Evolutionary conservation across 2,888 invertebrate genomes (phyloP).

Genomic region (Halictus ligatus): DNA sequence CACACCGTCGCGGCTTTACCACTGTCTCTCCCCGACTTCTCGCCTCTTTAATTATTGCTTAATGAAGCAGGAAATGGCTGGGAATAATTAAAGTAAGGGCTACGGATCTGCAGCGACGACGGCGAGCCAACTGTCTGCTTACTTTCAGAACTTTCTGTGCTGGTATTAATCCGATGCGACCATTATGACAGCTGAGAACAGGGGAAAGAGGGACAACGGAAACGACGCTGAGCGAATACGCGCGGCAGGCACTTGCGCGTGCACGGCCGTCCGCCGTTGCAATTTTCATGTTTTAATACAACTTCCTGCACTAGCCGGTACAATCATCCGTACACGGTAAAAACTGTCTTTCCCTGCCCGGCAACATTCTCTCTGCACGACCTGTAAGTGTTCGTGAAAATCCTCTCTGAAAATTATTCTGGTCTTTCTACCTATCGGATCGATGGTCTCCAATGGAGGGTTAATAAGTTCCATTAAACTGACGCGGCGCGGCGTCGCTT

Average conservation of each 20-base stretch:
- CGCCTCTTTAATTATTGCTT: conserved; percentile 62
- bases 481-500: conserved; percentile 23
- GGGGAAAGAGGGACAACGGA: background rate
- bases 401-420: conserved; percentile 11
- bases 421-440: conserved; percentile 10
- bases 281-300: conserved; percentile 3
- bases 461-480: conserved; percentile 49
- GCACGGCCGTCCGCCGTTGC: background rate
- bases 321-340: background rate
- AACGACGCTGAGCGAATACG: background rate
- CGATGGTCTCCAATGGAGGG: conserved; percentile 14
- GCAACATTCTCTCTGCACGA: background rate
- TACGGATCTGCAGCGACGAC: background rate
- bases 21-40: conserved; percentile 21
- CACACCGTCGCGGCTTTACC: conserved; percentile 3
- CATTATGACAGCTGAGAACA: background rate
- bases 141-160: background rate
- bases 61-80: conserved; percentile 16
- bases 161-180: background rate
- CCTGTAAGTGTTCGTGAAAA: background rate
- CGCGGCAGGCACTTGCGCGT: too few species aligned
- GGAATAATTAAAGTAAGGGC: conserved; percentile 36
- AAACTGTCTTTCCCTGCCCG: too few species aligned
- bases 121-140: background rate
- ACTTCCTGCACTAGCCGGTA: background rate